Base-by-base conservation (phyloP, 2,797 vertebrate genomes). In the Lepus oiostolus region DNA sequence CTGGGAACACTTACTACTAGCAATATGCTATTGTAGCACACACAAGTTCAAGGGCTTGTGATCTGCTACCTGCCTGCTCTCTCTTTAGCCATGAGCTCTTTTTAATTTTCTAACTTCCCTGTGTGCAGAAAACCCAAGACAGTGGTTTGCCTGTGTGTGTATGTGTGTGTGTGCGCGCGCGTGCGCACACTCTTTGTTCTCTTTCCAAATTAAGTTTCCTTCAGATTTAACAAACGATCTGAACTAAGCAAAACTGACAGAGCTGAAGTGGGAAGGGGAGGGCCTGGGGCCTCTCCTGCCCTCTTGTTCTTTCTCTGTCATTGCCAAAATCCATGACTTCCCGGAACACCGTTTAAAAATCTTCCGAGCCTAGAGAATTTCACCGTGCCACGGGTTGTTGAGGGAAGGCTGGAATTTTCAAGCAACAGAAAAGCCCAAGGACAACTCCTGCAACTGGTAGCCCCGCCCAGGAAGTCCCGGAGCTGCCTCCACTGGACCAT, bases 191-290 rank as follows among this genome's bases (percentile, higher is more conserved):
- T 91, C 35, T 90, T 87, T 91, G 50, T 47, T 84, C 60, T 91
- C 86, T 82, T 88, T 85, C 65, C 81, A 88, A 82, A 52, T 74
- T n/a, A 88, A 68, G 75, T 91, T 72, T 82, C 71, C 63, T 72
- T 72, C 72, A 58, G 58, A 72, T 7, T 54, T 72, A 93, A 50
- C 10, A 68, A 91, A 89, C 16, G 12, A 88, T 21, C 14, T 52
- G 75, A 79, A 80, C 74, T 84, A 84, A 96, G 77, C 50, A 30
- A 60, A 96, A 58, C 8, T 47, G 58, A 42, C 8, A 71, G n/a
- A 70, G 63, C 22, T 11, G 7, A 83, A 93, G 30, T 83, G 54
- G 74, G 85, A 42, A 9, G 0, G 4, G 38, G 8, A 85, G 24
- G 14, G 14, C 0, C 75, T 92, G 24, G 22, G 67, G 19, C 24